Conservation (phyloP, 2,113 vertebrate genomes). For the Equus przewalskii region DNA sequence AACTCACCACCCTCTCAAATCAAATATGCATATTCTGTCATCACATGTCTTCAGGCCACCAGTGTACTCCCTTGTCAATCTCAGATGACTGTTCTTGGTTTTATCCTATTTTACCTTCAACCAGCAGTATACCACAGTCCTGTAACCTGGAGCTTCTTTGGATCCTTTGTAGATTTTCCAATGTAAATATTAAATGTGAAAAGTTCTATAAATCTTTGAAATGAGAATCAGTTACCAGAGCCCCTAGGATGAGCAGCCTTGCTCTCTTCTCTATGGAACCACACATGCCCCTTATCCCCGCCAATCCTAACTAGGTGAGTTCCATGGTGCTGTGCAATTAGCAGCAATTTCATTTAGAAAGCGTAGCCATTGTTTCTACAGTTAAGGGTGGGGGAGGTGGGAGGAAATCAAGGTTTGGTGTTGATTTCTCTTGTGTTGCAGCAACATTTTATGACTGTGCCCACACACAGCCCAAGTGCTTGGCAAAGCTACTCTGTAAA, state of each 20-base stretch:
- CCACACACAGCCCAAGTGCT: background rate
- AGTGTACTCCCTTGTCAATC: background rate
- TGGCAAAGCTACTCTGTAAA: background rate
- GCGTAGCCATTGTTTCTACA: background rate
- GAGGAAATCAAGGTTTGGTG: background rate
- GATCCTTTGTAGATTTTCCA: background rate
- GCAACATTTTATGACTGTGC: background rate
- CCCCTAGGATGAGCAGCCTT: background rate
- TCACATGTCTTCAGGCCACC: background rate
- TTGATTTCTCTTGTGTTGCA: background rate
- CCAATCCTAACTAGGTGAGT: background rate
- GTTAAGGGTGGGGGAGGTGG: background rate
- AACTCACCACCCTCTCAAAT: background rate
- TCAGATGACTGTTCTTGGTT: background rate
- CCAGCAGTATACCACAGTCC: background rate
- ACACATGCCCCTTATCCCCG: background rate
- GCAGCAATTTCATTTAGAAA: background rate
- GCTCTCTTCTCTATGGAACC: background rate
- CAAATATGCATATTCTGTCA: background rate
- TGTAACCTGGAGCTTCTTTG: background rate
- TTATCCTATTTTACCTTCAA: background rate
- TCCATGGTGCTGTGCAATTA: background rate
- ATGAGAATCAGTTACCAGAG: background rate
- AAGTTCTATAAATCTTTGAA: slow-evolving; percentile 11
- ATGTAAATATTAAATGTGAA: slow-evolving; percentile 33